Base-by-base conservation (phyloP, 2,113 vertebrate genomes). In the Mirounga angustirostris region DNA sequence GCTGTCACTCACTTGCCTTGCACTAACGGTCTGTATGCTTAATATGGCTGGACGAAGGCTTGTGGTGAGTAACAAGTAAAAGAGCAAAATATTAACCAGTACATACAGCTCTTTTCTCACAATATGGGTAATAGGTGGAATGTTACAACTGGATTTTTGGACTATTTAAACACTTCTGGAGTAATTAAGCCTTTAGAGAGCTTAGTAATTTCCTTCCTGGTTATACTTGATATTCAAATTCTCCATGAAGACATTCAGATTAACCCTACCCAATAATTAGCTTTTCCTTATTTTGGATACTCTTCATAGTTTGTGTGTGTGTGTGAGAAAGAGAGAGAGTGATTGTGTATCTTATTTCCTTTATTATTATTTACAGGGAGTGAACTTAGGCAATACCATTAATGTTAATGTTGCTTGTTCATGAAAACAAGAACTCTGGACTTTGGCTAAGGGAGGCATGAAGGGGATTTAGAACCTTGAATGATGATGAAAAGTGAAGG, bases 281-380 rank as follows among this genome's bases (percentile, higher is more conserved):
- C 15, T 93, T 95, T 92, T 78, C 33, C n/a, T 93, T 22, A 82
- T 71, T 96, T 91, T 67, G 14, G 26, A 61, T 79, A 76, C 30
- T 63, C 7, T 58, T 5, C 80, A 33, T 54, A 8, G n/a, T 52
- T 2, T 69, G 65, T 79, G 33, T 16, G 26, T 84, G 22, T n/a
- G 21, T 14, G 9, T 46, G 43, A 71, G 67, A 19, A 7, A 67
- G 30, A n/a, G 19, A 36, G 19, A 26, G 12, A 26, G 22, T 24
- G 71, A 74, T 43, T 74, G 13, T 22, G 15, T 52, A 30, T 24
- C 15, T 16, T 30, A 11, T 73, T 28, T 33, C 7, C 24, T 83
- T 89, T 80, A 33, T 79, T 81, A 78, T 43, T 88, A 82, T 59
- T 85, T 89, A 40, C 50, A 61, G 82, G 6, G 9, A 12, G 18